Base-by-base conservation (phyloP, 2,888 invertebrate genomes). In the Teleogryllus oceanicus region DNA sequence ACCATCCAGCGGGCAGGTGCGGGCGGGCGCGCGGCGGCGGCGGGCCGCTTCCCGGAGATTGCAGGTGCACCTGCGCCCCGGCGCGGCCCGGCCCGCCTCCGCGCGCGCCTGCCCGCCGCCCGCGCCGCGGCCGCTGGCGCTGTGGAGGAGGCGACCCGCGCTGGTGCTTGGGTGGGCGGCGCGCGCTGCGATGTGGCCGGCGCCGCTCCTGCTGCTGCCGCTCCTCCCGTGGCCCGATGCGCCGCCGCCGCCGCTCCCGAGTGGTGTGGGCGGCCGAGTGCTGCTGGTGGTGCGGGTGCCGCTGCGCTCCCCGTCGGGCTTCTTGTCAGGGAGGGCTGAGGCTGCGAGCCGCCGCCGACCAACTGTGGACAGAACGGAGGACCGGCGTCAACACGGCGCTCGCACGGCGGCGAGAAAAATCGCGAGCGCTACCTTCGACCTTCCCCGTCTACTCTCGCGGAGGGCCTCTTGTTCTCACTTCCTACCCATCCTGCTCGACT, bases 281-380 rank as follows among this genome's bases (percentile, higher is more conserved):
- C 8, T 37, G 4, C 37, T 37, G 37, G 37, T 37, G 37, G 37
- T 37, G 37, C 37, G 37, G 37, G 37, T 37, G 37, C 37, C 8
- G 37, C 37, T 37, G 37, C 37, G 37, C 37, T 37, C 37, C 37
- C 37, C 37, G 37, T 37, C 37, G 37, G 37, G 37, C 37, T 37
- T 37, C 37, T 37, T 37, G 37, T 62, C 62, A 62, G 62, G 16
- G 62, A 62, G 62, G 62, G 62, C 62, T 62, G 62, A n/a, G n/a
- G 62, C 62, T 62, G n/a, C 62, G 62, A 62, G 62, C 62, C 62
- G 62, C 62, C 62, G 62, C 62, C 62, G 62, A 62, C 62, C 62
- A 62, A 62, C 62, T 62, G 62, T n/a, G 62, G 62, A 62, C 62
- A 62, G 62, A 62, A 62, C 13, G 62, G 62, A 13, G 62, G 62